Percentiles rank a stretch among this genome's conserved stretches.
These are phyloP conservation scores for Phaetusa simplex DNA, from an alignment of 2,113 vertebrate species.

Conservation along the genomic window DNA sequence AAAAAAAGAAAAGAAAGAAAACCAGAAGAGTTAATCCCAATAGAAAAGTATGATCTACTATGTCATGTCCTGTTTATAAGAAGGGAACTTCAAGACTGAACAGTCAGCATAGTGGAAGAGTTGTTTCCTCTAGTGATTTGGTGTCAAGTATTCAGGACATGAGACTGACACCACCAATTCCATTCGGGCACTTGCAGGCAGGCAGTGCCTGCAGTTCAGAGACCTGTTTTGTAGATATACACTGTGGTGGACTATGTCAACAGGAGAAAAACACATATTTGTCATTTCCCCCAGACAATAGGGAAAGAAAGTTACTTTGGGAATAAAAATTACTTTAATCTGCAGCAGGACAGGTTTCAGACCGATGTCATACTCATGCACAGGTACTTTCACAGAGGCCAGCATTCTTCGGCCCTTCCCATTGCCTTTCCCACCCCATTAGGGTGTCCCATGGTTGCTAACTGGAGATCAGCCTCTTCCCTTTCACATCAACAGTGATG, in stretches of 20 bases:
- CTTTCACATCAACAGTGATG: not conserved
- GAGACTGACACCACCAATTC: not conserved
- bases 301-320: not conserved
- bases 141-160: not conserved
- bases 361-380: not conserved
- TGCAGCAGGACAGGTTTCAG: not conserved
- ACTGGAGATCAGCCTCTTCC: not conserved
- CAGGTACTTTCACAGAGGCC: not conserved
- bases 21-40: not conserved
- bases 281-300: not conserved
- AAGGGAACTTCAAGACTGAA: not conserved
- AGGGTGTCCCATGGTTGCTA: not conserved
- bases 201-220: not conserved
- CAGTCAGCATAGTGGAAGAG: not conserved
- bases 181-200: not conserved
- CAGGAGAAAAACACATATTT: not conserved
- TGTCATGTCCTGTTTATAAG: not conserved
- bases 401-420: not conserved
- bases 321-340: not conserved
- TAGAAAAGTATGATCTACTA: not conserved
- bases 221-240: not conserved
- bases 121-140: not conserved
- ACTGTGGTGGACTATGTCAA: not conserved
- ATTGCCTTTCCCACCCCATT: not conserved
- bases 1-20: not conserved